phyloP scores from a whole-genome alignment of 2,888 invertebrate species.

The Myopa tessellatipennis region DNA sequence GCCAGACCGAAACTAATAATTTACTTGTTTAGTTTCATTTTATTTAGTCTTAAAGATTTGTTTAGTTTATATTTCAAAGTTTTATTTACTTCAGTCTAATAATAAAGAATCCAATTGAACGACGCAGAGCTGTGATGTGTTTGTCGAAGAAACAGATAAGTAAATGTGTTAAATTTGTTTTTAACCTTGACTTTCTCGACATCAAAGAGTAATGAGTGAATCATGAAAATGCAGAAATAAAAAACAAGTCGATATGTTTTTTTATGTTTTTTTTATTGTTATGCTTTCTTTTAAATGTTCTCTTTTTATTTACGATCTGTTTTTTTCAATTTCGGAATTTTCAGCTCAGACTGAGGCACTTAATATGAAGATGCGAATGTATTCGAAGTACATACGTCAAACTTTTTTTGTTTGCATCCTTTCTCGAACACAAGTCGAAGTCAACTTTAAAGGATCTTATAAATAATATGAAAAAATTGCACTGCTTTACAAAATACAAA shows the following conservation, averaged over 20 bases:
- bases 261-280: not conserved
- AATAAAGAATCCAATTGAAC: not conserved
- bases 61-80: too few species aligned
- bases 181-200: conserved; percentile 19
- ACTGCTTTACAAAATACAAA: too few species aligned
- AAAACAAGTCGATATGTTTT: not conserved
- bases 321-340: not conserved
- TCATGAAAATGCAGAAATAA: conserved; percentile 1
- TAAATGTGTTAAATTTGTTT: not conserved
- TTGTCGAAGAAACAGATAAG: not conserved
- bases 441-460: too few species aligned
- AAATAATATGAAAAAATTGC: too few species aligned
- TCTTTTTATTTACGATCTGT: not conserved
- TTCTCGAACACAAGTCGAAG: too few species aligned
- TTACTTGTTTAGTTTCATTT: too few species aligned
- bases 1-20: too few species aligned
- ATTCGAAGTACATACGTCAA: too few species aligned
- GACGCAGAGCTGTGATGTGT: not conserved
- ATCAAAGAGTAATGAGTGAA: conserved; percentile 2
- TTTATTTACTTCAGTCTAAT: not conserved
- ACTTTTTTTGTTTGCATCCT: too few species aligned
- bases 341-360: too few species aligned
- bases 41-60: too few species aligned
- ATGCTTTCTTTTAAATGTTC: conserved; percentile 18
- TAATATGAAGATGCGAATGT: too few species aligned